Base-by-base conservation (phyloP, 1,140 invertebrate genomes). In the Drosophila truncata region DNA sequence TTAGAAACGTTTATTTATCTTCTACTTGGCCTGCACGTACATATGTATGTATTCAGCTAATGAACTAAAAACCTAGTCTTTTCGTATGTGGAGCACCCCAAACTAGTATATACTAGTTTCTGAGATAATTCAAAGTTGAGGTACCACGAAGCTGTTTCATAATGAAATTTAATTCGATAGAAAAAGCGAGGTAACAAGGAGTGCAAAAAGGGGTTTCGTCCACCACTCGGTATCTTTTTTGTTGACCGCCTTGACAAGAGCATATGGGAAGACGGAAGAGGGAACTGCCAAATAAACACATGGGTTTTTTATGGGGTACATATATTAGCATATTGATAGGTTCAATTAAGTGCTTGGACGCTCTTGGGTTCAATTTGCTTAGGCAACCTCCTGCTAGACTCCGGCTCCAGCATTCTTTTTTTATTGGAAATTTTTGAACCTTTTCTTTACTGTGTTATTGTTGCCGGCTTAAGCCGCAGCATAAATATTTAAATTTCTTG, bases 401-500 rank as follows among this genome's bases (percentile, higher is more conserved):
- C 44, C 41, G 50, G 23, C 39, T 44, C 42, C 23, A 50, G 29
- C 70, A 25, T 46, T 25, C 16, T 71, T 49, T 78, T 79, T 88
- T 87, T 88, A 90, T 88, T 59, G 81, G 62, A 74, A 69, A 81
- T 81, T 90, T 88, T 67, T 50, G 62, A 75, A 71, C 81, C 80
- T 84, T 84, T 90, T 72, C 66, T 66, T 55, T 29, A 35, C 47
- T 50, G 44, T 49, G 58, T 41, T 78, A 64, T 75, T 79, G 75
- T 75, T 75, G 82, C 52, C 41, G 54, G 72, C 69, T 50, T 80
- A 78, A 80, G 84, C 77, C 75, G 61, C 58, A 80, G 78, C 73
- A 88, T 88, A 88, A 87, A 87, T 87, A 88, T 87, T 90, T 88
- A 88, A 88, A 90, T 88, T 87, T 84, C 69, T 72, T 78, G 63